Conservation (phyloP, 2,113 vertebrate species). For the Esox niger region DNA sequence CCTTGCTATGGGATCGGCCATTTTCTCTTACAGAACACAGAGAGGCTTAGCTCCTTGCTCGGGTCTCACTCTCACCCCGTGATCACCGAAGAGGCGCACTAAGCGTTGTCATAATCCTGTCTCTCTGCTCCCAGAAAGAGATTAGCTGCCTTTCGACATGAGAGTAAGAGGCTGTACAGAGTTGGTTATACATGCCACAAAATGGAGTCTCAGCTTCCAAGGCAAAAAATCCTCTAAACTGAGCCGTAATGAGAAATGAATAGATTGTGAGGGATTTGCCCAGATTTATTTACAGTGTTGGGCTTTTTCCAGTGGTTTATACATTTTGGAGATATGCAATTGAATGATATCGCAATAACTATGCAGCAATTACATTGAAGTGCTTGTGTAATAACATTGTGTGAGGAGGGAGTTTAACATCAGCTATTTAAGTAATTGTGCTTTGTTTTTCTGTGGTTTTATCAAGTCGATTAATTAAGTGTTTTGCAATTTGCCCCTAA, state of each 20-base stretch:
- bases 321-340: constrained; percentile 37
- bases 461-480: no score
- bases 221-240: constrained; percentile 31
- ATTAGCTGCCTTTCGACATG: constrained; percentile 40
- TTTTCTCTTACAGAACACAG: constrained; percentile 66
- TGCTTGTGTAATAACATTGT: no score
- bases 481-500: no score
- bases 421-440: no score
- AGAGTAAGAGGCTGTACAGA: constrained; percentile 23
- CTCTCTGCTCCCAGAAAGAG: constrained; percentile 28
- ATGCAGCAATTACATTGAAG: no score
- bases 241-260: constrained; percentile 47
- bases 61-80: constrained; percentile 31
- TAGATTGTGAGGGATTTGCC: constrained; percentile 11
- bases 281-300: constrained; percentile 34
- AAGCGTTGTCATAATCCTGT: constrained; percentile 12
- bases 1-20: constrained; percentile 58
- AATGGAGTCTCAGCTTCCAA: constrained; percentile 14
- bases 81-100: constrained; percentile 43
- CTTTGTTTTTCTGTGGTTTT: no score
- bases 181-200: neutral
- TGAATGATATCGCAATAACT: no score
- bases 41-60: constrained; percentile 50
- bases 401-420: no score
- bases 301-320: constrained; percentile 18